Evolutionary conservation across 2,113 vertebrate species (phyloP).

Genomic region (Solea senegalensis): DNA sequence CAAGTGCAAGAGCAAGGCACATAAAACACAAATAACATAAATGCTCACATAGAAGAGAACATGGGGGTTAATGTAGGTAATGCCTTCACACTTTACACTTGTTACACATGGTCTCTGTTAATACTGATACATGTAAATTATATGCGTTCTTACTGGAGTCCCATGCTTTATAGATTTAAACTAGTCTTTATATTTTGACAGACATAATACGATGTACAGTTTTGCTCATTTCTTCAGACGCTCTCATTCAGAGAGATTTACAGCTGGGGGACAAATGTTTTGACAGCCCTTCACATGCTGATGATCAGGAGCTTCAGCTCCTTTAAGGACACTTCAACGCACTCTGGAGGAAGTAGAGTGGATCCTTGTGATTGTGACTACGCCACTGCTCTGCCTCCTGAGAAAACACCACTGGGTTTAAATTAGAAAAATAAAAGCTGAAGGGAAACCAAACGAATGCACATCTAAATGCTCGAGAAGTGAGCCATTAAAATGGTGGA

Average conservation of each 20-base stretch:
- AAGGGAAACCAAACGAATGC: slow-evolving; percentile 1
- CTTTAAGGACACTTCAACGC: neutral
- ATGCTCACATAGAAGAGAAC: neutral
- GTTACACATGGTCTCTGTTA: neutral
- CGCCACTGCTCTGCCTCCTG: neutral
- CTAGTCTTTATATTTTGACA: too few relatives aligned
- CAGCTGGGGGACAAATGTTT: neutral
- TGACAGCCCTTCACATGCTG: neutral
- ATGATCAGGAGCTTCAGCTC: neutral
- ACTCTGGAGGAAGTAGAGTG: neutral
- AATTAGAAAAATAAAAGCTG: neutral
- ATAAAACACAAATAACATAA: neutral
- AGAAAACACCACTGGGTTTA: neutral
- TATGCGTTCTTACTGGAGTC: neutral
- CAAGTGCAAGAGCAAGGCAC: slow-evolving; percentile 13
- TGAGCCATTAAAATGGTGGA: neutral
- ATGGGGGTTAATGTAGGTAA: slow-evolving; percentile 9
- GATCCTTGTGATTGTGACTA: neutral
- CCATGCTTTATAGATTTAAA: neutral
- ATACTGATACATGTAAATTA: neutral
- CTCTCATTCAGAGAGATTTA: neutral
- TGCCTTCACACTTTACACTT: neutral
- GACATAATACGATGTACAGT: too few relatives aligned
- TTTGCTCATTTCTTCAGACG: too few relatives aligned
- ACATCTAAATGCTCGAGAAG: too few relatives aligned